Evolutionary conservation across 1,140 invertebrate genomes (phyloP), one percentile per base, ranked within the genome.

Genomic region (Cotesia chilonis): DNA sequence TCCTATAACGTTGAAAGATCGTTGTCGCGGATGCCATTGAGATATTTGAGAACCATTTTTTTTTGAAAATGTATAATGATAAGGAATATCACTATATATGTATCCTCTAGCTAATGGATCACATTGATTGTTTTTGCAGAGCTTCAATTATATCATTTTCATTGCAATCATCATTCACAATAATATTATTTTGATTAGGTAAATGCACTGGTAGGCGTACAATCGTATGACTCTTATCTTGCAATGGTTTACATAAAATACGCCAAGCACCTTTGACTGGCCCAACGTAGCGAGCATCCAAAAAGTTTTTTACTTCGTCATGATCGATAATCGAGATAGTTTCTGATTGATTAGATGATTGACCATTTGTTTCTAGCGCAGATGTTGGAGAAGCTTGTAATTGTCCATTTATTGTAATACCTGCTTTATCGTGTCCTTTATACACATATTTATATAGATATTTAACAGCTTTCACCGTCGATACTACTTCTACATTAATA

Each of bases 401-500:
- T 9, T 55, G 6, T 9, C 52, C 52, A 55, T 12, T 55, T n/a
- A 55, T 55, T 12, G 14, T 17, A n/a, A 55, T 17, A 55, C 52
- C 52, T 55, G 10, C 52, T 69, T 17, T 17, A 17, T 17, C 17
- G 17, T 17, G 17, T 17, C 17, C 17, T 17, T 17, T 17, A 17
- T 17, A 17, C 17, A 17, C 17, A 17, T 17, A 17, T 17, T 17
- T 71, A 68, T 47, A 74, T 4, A 74, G 61, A 47, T 74, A 74
- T 60, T 74, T 71, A 4, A 74, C 69, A 4, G 68, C 20, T 63
- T 74, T 74, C n/a, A 74, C 61, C 10, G 63, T 71, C 10, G 55
- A 64, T 9, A 67, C 63, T 7, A 68, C 36, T 71, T 71, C 73
- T 12, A 74, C 73, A 55, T 74, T 71, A n/a, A 68, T 71, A 20